Base-by-base conservation (phyloP, 2,888 invertebrate genomes). In the Callinectes sapidus region DNA sequence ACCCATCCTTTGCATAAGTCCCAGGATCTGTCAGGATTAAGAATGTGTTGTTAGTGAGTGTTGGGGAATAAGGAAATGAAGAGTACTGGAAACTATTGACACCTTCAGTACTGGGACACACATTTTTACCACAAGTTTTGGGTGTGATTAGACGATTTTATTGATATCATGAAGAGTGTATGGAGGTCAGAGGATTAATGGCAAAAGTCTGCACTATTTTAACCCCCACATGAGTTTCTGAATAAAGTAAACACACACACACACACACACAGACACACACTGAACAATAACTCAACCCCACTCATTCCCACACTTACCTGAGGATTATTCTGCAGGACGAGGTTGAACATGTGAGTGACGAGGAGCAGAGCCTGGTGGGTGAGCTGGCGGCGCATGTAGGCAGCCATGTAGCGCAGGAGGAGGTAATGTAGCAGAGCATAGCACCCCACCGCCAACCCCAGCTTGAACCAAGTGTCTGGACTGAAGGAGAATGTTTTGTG, bases 1-100 rank as follows among this genome's bases (percentile, higher is more conserved):
- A 2, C 94, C 93, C 71, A 94, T 91, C 8, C 92, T 90, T 8
- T 94, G 92, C 16, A 92, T 86, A 13, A 92, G 16, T 71, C 86
- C 66, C 16, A 94, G 54, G 10, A 94, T 87, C 94, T 94, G 81
- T 55, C 28, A 42, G 23, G 28, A 32, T 10, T 71, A 28, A 23
- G 71, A 28, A 23, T 10, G 48, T 48, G 1, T 71, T 71, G 2
- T 18, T 2, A 3, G 55, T 55, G 14, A 55, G 14, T 14, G 55
- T 55, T 3, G 16, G 55, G 14, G 42, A 42, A 42, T n/a, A n/a
- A n/a, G n/a, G n/a, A n/a, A n/a, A n/a, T n/a, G n/a, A n/a, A n/a
- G n/a, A n/a, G n/a, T n/a, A n/a, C n/a, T n/a, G n/a, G n/a, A n/a
- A n/a, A n/a, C n/a, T n/a, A n/a, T n/a, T n/a, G n/a, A n/a, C n/a